Base-by-base conservation (phyloP, 2,113 vertebrate genomes). In the Trichomycterus rosablanca region DNA sequence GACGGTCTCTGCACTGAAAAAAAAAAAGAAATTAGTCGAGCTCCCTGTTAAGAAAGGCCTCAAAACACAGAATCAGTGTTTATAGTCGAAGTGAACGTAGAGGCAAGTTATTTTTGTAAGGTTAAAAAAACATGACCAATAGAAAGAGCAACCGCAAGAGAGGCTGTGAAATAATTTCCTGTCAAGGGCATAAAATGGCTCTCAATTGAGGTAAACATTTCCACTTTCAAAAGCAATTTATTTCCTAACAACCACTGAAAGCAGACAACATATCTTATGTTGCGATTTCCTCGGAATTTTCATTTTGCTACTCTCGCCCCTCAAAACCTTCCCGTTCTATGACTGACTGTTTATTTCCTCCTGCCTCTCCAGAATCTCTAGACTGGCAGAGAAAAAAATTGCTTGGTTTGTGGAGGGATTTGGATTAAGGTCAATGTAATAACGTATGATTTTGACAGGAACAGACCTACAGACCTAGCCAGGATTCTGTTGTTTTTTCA, bases 171-270 rank as follows among this genome's bases (percentile, higher is more conserved):
- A 82, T 74, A 72, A 83, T 80, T 86, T 86, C 76, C 80, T 79
- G 81, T 83, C 79, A 83, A 80, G 80, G 78, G 76, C 75, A 79
- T 76, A 82, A 83, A 83, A 78, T 40, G 78, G 32, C 76, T 74
- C 80, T 79, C 79, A 84, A 77, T 80, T 82, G 80, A 79, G 78
- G 77, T 82, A 82, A 86, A 84, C 80, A 82, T 82, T 83, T 83
- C 72, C 76, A 82, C 78, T 81, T 84, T 84, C 77, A 80, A 79
- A 82, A 82, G 79, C 78, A 84, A 84, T 86, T 84, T 84, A 83
- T 81, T 84, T 84, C 75, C 73, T 78, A 82, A 81, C 80, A 83
- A 78, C 80, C 66, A 58, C 82, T 78, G 76, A 80, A 80, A 82
- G 80, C 72, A 80, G 82, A 85, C 78, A 83, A 81, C 78, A 81